Evolutionary conservation across 1,140 invertebrate genomes (phyloP), one percentile per base, ranked within the genome.

Genomic region (Musca domestica): DNA sequence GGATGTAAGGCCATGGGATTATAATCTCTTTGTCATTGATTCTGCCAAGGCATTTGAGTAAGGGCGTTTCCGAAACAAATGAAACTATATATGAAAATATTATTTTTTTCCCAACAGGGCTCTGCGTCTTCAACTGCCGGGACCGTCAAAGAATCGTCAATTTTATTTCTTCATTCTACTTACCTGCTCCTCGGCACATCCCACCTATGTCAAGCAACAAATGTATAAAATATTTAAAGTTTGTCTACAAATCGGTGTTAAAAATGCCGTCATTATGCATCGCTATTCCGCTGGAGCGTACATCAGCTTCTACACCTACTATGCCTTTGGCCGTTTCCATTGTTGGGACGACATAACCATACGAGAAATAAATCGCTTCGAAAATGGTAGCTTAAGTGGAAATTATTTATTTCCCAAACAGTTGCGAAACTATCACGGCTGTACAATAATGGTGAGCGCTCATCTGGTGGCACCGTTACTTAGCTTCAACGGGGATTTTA

Each of bases 211-310:
- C 1, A 4, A 30, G 3, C 14, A 27, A n/a, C 25, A 58, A n/a
- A n/a, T 58, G 15, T n/a, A 17, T 25, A 17, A 27, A 58, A 58
- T 58, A 27, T 58, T 58, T 27, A 27, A 58, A 3, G n/a, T 58
- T 2, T 58, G 54, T n/a, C 17, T 58, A n/a, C 14, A n/a, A 6
- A n/a, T 58, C 17, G 27, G 17, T 2, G 54, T 58, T 15, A 58
- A 58, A 15, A 58, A 70, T 54, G 64, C 52, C 47, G 56, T 70
- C 14, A n/a, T 70, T n/a, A 70, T 70, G 56, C 34, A 41, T n/a
- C 63, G 1, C n/a, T 67, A 54, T 41, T 30, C 54, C 7, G 23
- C 15, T 0, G 9, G 20, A 17, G 30, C 19, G 4, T n/a, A 47
- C 14, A 48, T 69, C 23, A 14, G 56, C 3, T 67, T 70, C 4